Base-by-base conservation (phyloP, 2,888 invertebrate species). In the Torymus texanus region DNA sequence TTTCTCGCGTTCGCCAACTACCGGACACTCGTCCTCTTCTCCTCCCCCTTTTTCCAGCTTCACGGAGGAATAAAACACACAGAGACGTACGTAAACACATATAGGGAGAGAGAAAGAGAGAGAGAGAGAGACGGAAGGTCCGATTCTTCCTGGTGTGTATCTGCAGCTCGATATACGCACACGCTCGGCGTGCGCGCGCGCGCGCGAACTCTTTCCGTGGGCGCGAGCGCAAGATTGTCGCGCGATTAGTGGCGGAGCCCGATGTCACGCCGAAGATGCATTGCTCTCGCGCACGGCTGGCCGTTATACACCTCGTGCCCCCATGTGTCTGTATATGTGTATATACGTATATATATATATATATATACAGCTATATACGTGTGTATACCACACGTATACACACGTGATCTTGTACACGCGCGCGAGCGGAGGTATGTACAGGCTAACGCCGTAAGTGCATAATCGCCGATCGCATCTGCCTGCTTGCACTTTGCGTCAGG, bases 371-470 rank as follows among this genome's bases (percentile, higher is more conserved):
- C 41, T 41, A 41, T 8, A 41, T 8, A 8, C 3, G 8, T 1
- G 8, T 41, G 41, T 41, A 41, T 41, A 41, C 41, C 10, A 41
- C 41, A 41, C 41, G 41, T 41, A 41, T 8, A 41, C 8, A 41
- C 41, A 41, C 41, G 41, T 41, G 41, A 8, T 8, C 41, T 41
- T 72, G 63, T 59, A 62, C 53, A 16, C 10, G 58, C 83, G 85
- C 58, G 53, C 67, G 58, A 14, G 14, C n/a, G 71, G 21, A 29
- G 24, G 74, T 74, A 61, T 86, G 85, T 85, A 86, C 74, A 62
- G 88, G 85, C 87, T 89, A 89, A 89, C 88, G 87, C 88, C 87
- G 89, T 90, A 88, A 90, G 88, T 89, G 89, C 88, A 88, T 89
- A 89, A 90, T 90, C 89, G 89, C 84, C 87, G 88, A 90, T 90